These are phyloP conservation scores for Ispidina lecontei DNA, from an alignment of 2,797 vertebrate species.

Conservation along the genomic window DNA sequence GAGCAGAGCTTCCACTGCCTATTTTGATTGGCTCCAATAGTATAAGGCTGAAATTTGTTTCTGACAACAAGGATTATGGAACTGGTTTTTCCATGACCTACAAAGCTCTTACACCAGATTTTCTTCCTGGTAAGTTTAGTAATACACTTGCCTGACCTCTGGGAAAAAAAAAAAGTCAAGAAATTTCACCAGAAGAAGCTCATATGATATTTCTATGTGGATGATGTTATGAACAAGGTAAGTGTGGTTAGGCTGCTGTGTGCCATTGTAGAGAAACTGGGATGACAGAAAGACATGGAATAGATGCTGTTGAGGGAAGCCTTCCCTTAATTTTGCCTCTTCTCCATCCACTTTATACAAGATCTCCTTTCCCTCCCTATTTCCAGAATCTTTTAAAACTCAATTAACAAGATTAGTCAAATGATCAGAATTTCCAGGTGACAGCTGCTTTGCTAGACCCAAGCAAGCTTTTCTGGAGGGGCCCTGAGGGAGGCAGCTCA, in stretches of 20 bases:
- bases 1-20: slow-evolving; percentile 64
- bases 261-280: neutral
- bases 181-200: neutral
- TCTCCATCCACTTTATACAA: neutral
- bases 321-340: neutral
- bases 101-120: slow-evolving; percentile 68
- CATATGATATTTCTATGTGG: neutral
- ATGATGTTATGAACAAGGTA: neutral
- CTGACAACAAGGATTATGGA: slow-evolving; percentile 78
- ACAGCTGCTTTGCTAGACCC: neutral
- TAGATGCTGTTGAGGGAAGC: neutral
- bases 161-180: neutral
- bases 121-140: slow-evolving; percentile 73
- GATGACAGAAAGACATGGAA: neutral
- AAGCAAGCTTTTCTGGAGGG: neutral
- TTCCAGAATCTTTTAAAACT: neutral
- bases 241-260: neutral
- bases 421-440: neutral
- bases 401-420: neutral
- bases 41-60: slow-evolving; percentile 82
- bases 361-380: neutral
- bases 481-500: neutral
- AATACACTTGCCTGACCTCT: neutral
- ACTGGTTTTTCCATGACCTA: slow-evolving; percentile 83
- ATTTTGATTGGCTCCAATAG: slow-evolving; percentile 78